These are phyloP conservation scores for Megalops atlanticus DNA, from an alignment of 2,113 vertebrate species.

Conservation along the genomic window DNA sequence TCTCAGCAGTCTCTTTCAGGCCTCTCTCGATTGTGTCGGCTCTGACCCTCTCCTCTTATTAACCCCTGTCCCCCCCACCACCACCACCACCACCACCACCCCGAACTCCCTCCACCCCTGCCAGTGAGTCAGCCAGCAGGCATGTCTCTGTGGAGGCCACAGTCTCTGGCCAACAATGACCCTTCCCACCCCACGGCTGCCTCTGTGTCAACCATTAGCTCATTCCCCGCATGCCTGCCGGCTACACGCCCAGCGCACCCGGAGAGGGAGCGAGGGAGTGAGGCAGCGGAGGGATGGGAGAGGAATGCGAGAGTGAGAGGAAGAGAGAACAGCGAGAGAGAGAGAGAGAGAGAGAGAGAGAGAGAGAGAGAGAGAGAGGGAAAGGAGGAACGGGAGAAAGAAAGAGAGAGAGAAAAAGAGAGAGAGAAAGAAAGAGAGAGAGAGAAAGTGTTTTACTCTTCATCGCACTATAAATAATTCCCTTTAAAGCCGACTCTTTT, in stretches of 20 bases:
- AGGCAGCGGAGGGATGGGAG: not conserved
- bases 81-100: no score
- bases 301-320: not conserved
- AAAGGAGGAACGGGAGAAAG: not conserved
- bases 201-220: not conserved
- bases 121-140: not conserved
- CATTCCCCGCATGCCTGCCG: constrained; percentile 3
- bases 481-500: constrained; percentile 63
- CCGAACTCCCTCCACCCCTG: no score
- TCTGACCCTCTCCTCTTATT: not conserved
- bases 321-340: not conserved
- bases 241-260: not conserved
- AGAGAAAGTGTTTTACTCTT: constrained; percentile 20
- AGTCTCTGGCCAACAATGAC: not conserved
- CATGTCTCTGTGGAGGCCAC: not conserved
- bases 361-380: not conserved
- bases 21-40: not conserved
- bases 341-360: not conserved
- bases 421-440: constrained; percentile 12
- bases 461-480: constrained; percentile 67
- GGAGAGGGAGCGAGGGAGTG: not conserved
- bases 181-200: not conserved
- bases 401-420: not conserved
- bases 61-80: not conserved
- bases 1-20: not conserved